Base-by-base conservation (phyloP, 2,888 invertebrate species). In the Onchidella celtica region DNA sequence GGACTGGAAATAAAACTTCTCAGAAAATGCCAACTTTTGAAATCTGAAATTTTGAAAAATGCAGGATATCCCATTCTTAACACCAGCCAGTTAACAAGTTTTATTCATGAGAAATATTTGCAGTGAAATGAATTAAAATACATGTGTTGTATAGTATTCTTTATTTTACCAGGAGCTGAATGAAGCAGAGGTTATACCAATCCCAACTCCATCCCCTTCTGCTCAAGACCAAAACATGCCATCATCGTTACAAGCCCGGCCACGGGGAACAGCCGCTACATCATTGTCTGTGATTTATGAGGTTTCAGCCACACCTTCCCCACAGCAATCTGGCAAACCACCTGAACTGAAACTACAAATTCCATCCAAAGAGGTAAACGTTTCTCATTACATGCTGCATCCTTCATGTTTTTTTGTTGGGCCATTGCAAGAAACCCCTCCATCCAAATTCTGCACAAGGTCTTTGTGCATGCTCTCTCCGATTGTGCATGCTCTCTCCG, bases 141-240 rank as follows among this genome's bases (percentile, higher is more conserved):
- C n/a, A n/a, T n/a, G n/a, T n/a, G n/a, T n/a, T n/a, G n/a, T n/a
- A n/a, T n/a, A n/a, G n/a, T n/a, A n/a, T n/a, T n/a, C n/a, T n/a
- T n/a, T n/a, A n/a, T 72, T 24, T 47, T 47, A 17, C 55, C 9
- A 89, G 89, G 88, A 88, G 63, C 75, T 88, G 24, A 82, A 88
- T 57, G 88, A 87, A 61, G 88, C 85, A 24, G 85, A 89, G 57
- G 79, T 88, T 14, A 89, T 89, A 11, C 88, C 88, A 2, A 83
- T 88, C 11, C 87, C 87, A n/a, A 57, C 73, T 9, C 59, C 68
- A 32, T 40, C 40, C 0, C 29, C 69, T 24, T 29, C 47, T 34
- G 47, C 6, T 29, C 17, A 9, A 29, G 57, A 69, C 32, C 17
- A 61, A 24, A 59, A 59, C 17, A 1, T 38, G 36, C 61, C 27